phyloP scores from a whole-genome alignment of 35 echinoderm and acorn worm genomes.

The Eucidaris tribuloides region DNA sequence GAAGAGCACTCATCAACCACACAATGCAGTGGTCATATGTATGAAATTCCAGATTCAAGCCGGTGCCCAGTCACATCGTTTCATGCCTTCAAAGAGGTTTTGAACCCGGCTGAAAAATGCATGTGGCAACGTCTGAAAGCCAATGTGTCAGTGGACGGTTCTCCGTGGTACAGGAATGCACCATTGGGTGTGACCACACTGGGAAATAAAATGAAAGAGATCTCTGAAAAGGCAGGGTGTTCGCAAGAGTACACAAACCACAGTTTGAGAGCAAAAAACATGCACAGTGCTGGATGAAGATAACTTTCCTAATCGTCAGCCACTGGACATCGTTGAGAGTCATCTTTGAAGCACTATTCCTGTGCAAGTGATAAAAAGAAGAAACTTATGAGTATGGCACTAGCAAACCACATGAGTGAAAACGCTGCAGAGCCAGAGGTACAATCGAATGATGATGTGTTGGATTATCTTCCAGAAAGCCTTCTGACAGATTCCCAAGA shows the following conservation, averaged over 20 bases:
- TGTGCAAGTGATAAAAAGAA: conserved; percentile 15
- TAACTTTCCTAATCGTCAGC: conserved; percentile 4
- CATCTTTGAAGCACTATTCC: conserved; percentile 17
- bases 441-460: neutral
- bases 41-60: neutral
- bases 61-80: conserved; percentile 24
- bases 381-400: neutral
- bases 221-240: conserved; percentile 19
- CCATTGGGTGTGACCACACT: conserved; percentile 13
- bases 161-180: conserved; percentile 21
- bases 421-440: conserved; percentile 6
- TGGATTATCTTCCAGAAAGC: neutral
- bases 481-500: neutral
- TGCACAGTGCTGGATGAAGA: conserved; percentile 15
- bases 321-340: conserved; percentile 16
- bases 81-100: neutral
- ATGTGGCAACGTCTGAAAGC: no score
- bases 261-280: conserved; percentile 32
- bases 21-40: neutral
- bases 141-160: neutral
- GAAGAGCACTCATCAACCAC: no score
- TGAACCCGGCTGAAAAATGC: neutral
- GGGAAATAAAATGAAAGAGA: conserved; percentile 24
- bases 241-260: conserved; percentile 27
- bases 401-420: conserved; percentile 1